Percentiles rank a stretch among this genome's conserved stretches.
These are phyloP conservation scores for Polietes domitor DNA, from an alignment of 2,888 invertebrate species.

Conservation along the genomic window DNA sequence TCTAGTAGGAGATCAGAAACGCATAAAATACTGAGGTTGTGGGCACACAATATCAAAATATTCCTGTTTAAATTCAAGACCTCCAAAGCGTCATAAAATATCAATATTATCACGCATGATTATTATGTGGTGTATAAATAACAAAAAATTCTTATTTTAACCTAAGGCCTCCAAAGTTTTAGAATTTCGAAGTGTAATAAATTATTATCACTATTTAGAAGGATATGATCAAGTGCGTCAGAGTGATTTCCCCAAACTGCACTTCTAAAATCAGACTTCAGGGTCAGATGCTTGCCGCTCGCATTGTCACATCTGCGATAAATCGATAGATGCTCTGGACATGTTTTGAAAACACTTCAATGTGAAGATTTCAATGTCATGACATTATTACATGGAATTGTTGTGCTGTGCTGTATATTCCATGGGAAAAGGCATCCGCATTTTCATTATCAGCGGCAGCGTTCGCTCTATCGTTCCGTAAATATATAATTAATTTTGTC, in stretches of 20 bases:
- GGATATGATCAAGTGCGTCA: neutral
- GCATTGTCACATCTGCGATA: constrained; percentile 8
- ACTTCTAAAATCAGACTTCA: too few relatives aligned
- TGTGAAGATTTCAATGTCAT: neutral
- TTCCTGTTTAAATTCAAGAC: too few relatives aligned
- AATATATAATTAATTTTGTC: neutral
- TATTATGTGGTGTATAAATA: too few relatives aligned
- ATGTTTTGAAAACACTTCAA: neutral
- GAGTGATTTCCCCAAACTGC: neutral
- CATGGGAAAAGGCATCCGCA: constrained; percentile 6
- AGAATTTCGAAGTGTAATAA: too few relatives aligned
- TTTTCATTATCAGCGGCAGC: neutral
- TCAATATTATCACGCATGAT: too few relatives aligned
- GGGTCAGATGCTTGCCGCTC: neutral
- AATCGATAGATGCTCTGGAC: constrained; percentile 3
- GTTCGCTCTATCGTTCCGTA: neutral
- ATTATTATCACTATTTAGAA: neutral
- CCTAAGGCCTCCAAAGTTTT: too few relatives aligned
- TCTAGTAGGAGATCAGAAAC: too few relatives aligned
- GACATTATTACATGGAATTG: too few relatives aligned
- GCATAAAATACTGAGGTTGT: too few relatives aligned
- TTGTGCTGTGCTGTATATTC: neutral
- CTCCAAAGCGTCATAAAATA: too few relatives aligned
- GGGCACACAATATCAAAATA: too few relatives aligned
- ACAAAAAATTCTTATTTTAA: too few relatives aligned